Conservation (phyloP, 2,888 invertebrate species). For the Caprella mutica region DNA sequence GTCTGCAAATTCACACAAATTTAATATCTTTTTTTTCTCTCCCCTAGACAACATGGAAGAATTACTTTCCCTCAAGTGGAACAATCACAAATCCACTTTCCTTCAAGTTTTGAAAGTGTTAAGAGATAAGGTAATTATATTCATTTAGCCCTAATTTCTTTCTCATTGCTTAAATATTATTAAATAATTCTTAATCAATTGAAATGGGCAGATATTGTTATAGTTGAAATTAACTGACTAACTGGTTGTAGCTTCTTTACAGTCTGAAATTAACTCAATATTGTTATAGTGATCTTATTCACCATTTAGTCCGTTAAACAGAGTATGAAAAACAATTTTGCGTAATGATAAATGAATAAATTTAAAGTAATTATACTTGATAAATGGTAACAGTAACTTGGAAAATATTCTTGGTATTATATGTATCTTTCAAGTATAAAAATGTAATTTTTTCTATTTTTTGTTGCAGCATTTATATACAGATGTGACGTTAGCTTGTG, state of each 20-base stretch:
- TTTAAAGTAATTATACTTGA: too few species aligned
- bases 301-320: too few species aligned
- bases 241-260: too few species aligned
- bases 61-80: slow-evolving; percentile 32
- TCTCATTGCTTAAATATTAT: too few species aligned
- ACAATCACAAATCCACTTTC: slow-evolving; percentile 33
- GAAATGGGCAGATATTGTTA: too few species aligned
- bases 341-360: too few species aligned
- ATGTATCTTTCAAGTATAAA: background rate
- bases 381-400: background rate
- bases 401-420: background rate
- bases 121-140: slow-evolving; percentile 33
- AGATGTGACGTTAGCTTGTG: slow-evolving; percentile 31
- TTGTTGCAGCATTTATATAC: slow-evolving; percentile 31
- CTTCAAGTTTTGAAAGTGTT: slow-evolving; percentile 29
- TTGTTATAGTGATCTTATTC: too few species aligned
- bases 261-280: too few species aligned
- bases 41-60: slow-evolving; percentile 32
- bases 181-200: too few species aligned
- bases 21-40: background rate
- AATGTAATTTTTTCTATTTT: background rate
- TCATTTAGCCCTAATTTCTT: too few species aligned
- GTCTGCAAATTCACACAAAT: background rate
- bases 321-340: too few species aligned
- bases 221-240: too few species aligned